Evolutionary conservation across 1,140 invertebrate genomes (phyloP), one percentile per base, ranked within the genome.

Genomic region (Ooceraea biroi): DNA sequence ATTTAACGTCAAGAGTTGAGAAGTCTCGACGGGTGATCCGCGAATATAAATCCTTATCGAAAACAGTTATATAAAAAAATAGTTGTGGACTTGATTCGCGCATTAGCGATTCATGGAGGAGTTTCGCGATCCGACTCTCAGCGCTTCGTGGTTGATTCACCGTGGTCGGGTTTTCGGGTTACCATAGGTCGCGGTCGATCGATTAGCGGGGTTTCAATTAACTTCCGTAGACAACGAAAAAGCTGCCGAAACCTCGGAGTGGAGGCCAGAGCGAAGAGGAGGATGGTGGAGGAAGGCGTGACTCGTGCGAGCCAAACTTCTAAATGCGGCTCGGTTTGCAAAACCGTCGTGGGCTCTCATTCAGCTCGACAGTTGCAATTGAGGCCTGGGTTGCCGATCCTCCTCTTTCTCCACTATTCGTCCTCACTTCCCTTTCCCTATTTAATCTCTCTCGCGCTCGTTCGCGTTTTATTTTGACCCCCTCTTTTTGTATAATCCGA

Each of bases 191-290:
- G 80, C 57, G 88, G 84, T 87, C 88, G 84, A 91, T 91, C 88
- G 91, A 91, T 88, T 78, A 88, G 85, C 44, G 55, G 87, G 88
- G 90, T 90, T 91, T 91, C 91, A 90, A 92, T 92, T 92, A 92
- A 92, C 85, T 80, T 48, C 46, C 41, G 50, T 74, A 80, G 60
- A 52, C 77, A 82, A 85, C 52, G 83, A 88, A 89, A 90, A 90
- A 89, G 76, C 76, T 65, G 72, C 25, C 66, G 69, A 52, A 83
- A 46, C 44, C 60, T 25, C 48, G 2, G 50, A 72, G 7, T 74
- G 57, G 76, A 60, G 44, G 25, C 55, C 12, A 3, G 46, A 8
- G 0, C 11, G 12, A 61, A 57, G 25, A 22, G 22, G 74, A 46
- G n/a, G 57, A 48, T 25, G 27, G 60, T 30, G 58, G 48, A 36